phyloP scores from a whole-genome alignment of 2,113 vertebrate genomes.

The Petrocephalus microphthalmus region DNA sequence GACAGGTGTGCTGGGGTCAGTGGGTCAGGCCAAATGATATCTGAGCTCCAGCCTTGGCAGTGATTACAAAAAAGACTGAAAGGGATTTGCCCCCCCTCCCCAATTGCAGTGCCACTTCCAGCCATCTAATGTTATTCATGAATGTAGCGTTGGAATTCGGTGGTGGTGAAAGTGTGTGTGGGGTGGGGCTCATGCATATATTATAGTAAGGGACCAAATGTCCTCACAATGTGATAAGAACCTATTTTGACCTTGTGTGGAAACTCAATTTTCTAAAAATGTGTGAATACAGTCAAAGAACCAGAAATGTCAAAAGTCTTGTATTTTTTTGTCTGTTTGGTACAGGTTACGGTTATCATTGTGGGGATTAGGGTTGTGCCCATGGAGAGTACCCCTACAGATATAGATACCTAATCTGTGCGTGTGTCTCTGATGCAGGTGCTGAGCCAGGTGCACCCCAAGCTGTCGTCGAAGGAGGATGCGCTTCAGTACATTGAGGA shows the following conservation, averaged over 20 bases:
- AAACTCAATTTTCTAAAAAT: neutral
- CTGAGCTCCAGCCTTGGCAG: neutral
- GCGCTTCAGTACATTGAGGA: slow-evolving; percentile 94
- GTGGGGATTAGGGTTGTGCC: no score
- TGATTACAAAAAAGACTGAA: neutral
- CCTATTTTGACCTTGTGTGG: neutral
- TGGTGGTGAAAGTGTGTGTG: neutral
- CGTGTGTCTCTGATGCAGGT: slow-evolving; percentile 60
- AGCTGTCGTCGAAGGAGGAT: slow-evolving; percentile 87
- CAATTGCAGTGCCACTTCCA: neutral
- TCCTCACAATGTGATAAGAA: neutral
- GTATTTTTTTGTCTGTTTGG: no score
- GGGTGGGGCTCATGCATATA: no score
- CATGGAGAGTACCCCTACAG: neutral
- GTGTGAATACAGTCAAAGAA: neutral
- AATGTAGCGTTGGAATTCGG: neutral
- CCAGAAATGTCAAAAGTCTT: neutral
- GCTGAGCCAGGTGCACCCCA: slow-evolving; percentile 88
- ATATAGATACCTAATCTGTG: neutral
- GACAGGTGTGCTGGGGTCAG: neutral
- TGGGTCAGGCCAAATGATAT: neutral
- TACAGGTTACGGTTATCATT: no score
- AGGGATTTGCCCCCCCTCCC: neutral
- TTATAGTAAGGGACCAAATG: no score
- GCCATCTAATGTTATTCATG: neutral